These are phyloP conservation scores for Ceyx cyanopectus DNA, from an alignment of 2,113 vertebrate genomes.

Conservation along the genomic window DNA sequence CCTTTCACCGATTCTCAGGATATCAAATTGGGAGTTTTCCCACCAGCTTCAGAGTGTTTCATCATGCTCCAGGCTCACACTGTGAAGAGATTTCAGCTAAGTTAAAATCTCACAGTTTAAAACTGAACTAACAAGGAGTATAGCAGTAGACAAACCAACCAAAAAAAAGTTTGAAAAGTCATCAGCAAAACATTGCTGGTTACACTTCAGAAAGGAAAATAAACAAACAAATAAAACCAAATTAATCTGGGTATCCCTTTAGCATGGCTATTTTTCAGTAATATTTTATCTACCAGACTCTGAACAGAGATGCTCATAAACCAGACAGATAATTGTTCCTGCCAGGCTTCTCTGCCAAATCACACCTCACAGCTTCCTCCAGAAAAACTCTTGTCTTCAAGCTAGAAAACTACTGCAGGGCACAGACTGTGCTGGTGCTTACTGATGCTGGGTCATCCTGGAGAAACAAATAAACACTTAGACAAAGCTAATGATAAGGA, in stretches of 20 bases:
- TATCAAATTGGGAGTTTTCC: conserved; percentile 15
- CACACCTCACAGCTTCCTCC: not conserved
- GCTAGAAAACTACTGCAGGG: not conserved
- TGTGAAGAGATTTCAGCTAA: not conserved
- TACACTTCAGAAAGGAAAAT: not conserved
- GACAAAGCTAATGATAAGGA: not conserved
- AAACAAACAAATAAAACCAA: not conserved
- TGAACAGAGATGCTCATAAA: conserved; percentile 4
- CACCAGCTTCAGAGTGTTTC: not conserved
- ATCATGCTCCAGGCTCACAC: not conserved
- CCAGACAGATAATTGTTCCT: conserved; percentile 15
- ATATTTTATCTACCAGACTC: not conserved
- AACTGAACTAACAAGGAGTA: not conserved
- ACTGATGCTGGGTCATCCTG: not conserved
- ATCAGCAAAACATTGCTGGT: not conserved
- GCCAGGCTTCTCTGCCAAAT: conserved; percentile 33
- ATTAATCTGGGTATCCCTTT: not conserved
- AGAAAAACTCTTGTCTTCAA: not conserved
- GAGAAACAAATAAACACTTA: conserved; percentile 1
- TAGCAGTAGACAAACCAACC: not conserved
- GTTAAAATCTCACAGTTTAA: not conserved
- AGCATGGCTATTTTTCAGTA: not conserved
- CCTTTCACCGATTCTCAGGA: conserved; percentile 23
- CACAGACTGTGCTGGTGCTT: not conserved
- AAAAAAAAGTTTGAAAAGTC: not conserved